Base-by-base conservation (phyloP, 2,797 vertebrate species). In the Tokudaia muenninki region DNA sequence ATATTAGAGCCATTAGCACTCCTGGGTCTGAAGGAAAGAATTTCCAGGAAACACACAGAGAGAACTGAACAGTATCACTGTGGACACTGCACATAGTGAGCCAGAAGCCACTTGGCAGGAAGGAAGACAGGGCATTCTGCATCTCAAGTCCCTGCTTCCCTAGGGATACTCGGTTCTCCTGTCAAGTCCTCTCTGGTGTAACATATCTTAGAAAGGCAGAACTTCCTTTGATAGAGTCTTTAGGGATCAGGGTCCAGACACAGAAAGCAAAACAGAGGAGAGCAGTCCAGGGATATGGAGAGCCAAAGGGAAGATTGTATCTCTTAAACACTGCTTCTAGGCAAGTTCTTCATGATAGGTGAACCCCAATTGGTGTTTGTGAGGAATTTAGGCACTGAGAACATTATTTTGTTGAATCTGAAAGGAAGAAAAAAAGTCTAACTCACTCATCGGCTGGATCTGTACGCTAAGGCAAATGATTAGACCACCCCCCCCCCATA, bases 371-470 rank as follows among this genome's bases (percentile, higher is more conserved):
- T 84, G 77, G 17, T 87, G n/a, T 57, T 52, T 59, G 57, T 0
- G 13, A 92, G 31, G 22, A 80, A 11, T 70, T 93, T 37, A 70
- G 70, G 31, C 50, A 67, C 59, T 72, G 59, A 89, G 61, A 92
- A 11, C 0, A 59, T 74, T 86, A 34, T n/a, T 75, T n/a, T 75
- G 12, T 65, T 94, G 79, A 83, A 63, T 83, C 55, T 77, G 75
- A 95, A 94, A 87, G 26, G 11, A 22, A 91, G 14, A 80, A 74
- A 95, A 91, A 90, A 80, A 75, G 82, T 31, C 11, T 21, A 81
- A 1, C n/a, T 78, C 7, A 24, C 2, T 84, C 17, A 63, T 87
- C 80, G 5, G 29, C 80, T 83, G 75, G 26, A 41, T 8, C 22
- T 70, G 10, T 63, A 13, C 47, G 1, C 91, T 50, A 78, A 95